A percentile compares a stretch with the other conserved stretches of the same genome.
Evolutionary conservation across 92 coral and sea anemone species (phyloP).

Genomic region (Siderastrea radians): DNA sequence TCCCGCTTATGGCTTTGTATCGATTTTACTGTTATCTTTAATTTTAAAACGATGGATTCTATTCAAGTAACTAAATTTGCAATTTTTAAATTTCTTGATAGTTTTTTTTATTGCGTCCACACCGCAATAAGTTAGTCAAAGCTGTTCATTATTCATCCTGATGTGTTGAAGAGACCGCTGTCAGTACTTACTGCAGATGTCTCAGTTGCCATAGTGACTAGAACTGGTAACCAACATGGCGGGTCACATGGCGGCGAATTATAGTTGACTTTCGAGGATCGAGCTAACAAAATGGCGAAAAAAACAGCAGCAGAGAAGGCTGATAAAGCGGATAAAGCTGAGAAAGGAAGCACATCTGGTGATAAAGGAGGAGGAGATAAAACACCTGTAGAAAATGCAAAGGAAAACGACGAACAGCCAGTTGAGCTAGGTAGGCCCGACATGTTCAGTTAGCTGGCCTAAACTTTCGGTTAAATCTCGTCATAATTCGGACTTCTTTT

Average conservation of each 20-base stretch:
- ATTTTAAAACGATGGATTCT: too few species aligned
- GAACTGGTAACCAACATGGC: constrained; percentile 38
- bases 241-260: constrained; percentile 50
- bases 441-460: not conserved
- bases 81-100: too few species aligned
- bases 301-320: constrained; percentile 75
- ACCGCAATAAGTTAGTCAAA: too few species aligned
- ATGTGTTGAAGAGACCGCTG: constrained; percentile 15
- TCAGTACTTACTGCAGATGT: not conserved
- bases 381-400: constrained; percentile 80
- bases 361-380: constrained; percentile 87
- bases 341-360: constrained; percentile 76
- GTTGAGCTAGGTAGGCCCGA: constrained; percentile 25
- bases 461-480: not conserved
- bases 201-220: constrained; percentile 31
- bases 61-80: too few species aligned
- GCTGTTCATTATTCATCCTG: too few species aligned
- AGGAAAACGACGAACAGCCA: constrained; percentile 63
- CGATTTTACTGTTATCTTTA: too few species aligned
- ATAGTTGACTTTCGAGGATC: not conserved
- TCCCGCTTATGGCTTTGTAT: too few species aligned
- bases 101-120: too few species aligned
- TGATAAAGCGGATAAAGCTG: constrained; percentile 75
- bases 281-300: constrained; percentile 70
- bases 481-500: not conserved